A percentile compares a stretch with the other conserved stretches of the same genome.
These are phyloP conservation scores for Drosophila dunni DNA, from an alignment of 1,140 invertebrate genomes.

Conservation along the genomic window DNA sequence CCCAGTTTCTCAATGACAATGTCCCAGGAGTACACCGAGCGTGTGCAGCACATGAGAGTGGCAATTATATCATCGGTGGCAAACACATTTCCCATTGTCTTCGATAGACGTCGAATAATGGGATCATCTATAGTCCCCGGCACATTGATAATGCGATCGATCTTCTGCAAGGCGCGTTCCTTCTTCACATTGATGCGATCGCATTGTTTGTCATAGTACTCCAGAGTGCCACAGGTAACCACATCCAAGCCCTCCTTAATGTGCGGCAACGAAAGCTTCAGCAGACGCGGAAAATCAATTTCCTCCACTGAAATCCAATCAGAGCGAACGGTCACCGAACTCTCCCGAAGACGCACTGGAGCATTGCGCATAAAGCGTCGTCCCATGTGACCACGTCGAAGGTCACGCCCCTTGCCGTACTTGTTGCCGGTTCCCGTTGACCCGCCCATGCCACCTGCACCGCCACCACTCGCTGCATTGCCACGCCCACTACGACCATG, in stretches of 20 bases:
- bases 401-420: conserved; percentile 85
- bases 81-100: conserved; percentile 98
- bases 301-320: conserved; percentile 99
- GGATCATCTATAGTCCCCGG: conserved; percentile 99
- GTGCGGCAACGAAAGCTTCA: conserved; percentile 95
- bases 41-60: conserved; percentile 99
- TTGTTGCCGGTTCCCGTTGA: conserved; percentile 86
- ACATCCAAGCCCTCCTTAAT: conserved; percentile 93
- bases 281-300: conserved; percentile 98
- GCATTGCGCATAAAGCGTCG: conserved; percentile 94
- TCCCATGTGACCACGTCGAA: conserved; percentile 87
- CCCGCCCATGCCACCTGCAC: conserved; percentile 73
- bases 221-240: conserved; percentile 95
- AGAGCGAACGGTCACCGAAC: conserved; percentile 97
- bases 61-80: conserved; percentile 99
- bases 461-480: conserved; percentile 52
- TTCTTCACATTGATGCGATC: conserved; percentile 99
- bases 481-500: conserved; percentile 90
- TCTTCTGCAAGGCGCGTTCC: conserved; percentile 95
- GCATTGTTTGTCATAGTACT: conserved; percentile 98
- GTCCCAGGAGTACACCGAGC: conserved; percentile 99
- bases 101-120: conserved; percentile 96
- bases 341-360: conserved; percentile 97
- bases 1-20: conserved; percentile 99
- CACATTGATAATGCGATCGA: conserved; percentile 98